phyloP scores from a whole-genome alignment of 2,888 invertebrate species.

The Busseola fusca region DNA sequence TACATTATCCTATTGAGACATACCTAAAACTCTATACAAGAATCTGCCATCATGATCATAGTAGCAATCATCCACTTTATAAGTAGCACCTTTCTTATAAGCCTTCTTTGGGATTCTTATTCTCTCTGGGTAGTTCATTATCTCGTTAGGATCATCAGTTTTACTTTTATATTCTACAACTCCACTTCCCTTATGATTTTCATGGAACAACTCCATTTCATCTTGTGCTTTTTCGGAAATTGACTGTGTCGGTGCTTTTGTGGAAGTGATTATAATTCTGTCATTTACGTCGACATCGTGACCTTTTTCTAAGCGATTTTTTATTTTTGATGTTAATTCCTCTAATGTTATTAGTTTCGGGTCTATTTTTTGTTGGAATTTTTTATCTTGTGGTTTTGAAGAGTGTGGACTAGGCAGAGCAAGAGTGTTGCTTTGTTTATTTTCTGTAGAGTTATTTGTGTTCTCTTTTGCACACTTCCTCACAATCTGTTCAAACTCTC shows the following conservation, averaged over 20 bases:
- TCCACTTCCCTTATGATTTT: conserved; percentile 59
- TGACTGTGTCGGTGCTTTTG: conserved; percentile 51
- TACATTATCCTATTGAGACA: conserved; percentile 74
- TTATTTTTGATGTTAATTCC: conserved; percentile 77
- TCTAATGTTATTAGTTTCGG: conserved; percentile 77
- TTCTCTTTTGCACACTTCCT: conserved; percentile 77
- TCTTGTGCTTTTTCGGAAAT: conserved; percentile 61
- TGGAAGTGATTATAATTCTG: conserved; percentile 74
- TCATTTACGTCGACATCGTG: conserved; percentile 75
- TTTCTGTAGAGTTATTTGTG: conserved; percentile 17
- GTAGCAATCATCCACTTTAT: conserved; percentile 93
- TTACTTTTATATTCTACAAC: conserved; percentile 69
- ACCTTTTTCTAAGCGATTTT: conserved; percentile 76
- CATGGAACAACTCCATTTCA: conserved; percentile 70
- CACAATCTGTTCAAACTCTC: conserved; percentile 87
- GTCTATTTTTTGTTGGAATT: conserved; percentile 59
- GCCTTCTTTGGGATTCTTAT: conserved; percentile 92
- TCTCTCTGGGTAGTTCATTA: conserved; percentile 87
- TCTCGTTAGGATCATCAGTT: conserved; percentile 62
- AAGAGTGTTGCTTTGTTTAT: conserved; percentile 30
- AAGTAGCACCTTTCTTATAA: conserved; percentile 90
- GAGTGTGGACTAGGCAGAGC: conserved; percentile 32
- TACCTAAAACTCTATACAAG: conserved; percentile 93
- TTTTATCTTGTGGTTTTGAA: conserved; percentile 35
- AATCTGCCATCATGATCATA: conserved; percentile 95